Conservation (phyloP, 2,113 vertebrate genomes). For the Gavia stellata region DNA sequence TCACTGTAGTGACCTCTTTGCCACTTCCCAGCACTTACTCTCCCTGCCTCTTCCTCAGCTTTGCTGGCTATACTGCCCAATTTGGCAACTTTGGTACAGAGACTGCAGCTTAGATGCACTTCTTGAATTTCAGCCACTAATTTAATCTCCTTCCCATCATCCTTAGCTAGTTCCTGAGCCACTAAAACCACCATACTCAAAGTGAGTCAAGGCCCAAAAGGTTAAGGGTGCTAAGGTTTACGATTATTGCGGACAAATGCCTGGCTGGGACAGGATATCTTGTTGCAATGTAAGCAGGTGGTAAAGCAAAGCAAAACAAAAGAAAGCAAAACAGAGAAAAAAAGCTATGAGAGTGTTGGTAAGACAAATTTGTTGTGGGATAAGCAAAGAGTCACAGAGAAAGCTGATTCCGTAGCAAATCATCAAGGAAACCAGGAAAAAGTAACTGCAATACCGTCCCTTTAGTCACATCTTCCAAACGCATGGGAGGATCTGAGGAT, state of each 20-base stretch:
- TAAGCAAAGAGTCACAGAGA: not conserved
- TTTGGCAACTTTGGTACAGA: not conserved
- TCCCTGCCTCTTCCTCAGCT: not conserved
- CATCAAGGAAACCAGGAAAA: not conserved
- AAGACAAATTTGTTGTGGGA: not conserved
- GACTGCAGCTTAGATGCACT: not conserved
- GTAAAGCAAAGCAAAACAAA: not conserved
- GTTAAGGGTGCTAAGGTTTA: not conserved
- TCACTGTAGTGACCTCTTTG: not conserved
- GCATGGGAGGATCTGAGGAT: rapidly evolving
- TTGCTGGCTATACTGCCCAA: not conserved
- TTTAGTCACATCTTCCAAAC: not conserved
- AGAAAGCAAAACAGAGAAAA: no score
- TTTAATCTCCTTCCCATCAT: not conserved
- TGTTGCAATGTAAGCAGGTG: not conserved
- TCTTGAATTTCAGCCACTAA: not conserved
- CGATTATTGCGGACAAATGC: not conserved
- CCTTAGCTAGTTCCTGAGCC: not conserved
- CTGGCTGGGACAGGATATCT: not conserved
- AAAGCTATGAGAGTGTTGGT: not conserved
- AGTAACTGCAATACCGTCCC: not conserved
- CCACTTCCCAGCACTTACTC: not conserved
- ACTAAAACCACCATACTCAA: not conserved
- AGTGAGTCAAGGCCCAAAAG: not conserved
- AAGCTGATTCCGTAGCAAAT: not conserved